A percentile compares a stretch with the other conserved stretches of the same genome.
Evolutionary conservation across 2,797 vertebrate genomes (phyloP).

Genomic region (Phoeniculus purpureus): DNA sequence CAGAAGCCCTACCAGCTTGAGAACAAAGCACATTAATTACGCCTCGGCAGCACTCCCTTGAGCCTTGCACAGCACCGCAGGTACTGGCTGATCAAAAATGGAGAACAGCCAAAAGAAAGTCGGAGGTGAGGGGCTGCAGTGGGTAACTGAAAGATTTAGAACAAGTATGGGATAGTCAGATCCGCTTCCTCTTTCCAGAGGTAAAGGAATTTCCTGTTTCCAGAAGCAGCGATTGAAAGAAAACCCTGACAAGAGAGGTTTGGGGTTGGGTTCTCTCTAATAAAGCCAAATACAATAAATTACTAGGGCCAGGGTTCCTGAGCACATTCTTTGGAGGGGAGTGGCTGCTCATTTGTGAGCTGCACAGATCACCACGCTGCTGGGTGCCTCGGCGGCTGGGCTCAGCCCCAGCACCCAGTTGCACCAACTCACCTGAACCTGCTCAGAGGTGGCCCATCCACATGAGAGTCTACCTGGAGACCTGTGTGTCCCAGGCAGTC

Average conservation of each 20-base stretch:
- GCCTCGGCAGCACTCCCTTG: neutral
- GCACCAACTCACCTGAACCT: no score
- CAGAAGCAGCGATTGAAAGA: slow-evolving; percentile 54
- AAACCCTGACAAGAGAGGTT: slow-evolving; percentile 22
- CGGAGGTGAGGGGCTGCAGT: slow-evolving; percentile 3
- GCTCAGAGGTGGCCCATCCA: no score
- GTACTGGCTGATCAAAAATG: neutral
- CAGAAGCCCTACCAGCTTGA: neutral
- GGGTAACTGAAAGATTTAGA: slow-evolving; percentile 35
- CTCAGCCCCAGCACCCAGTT: neutral
- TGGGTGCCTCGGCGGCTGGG: fast-evolving
- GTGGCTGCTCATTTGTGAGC: neutral
- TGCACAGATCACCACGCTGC: neutral
- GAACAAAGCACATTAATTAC: neutral
- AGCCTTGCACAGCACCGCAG: neutral
- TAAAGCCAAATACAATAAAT: slow-evolving; percentile 53
- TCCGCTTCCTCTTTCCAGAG: slow-evolving; percentile 53
- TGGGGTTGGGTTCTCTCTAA: neutral
- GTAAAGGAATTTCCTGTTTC: slow-evolving; percentile 65
- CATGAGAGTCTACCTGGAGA: no score
- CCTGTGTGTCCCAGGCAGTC: no score
- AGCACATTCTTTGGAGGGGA: slow-evolving; percentile 33
- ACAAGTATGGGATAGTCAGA: slow-evolving; percentile 1
- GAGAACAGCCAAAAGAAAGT: neutral
- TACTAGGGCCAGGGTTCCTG: neutral